Conservation (phyloP, 2,888 invertebrate genomes). For the Dusona sp. region DNA sequence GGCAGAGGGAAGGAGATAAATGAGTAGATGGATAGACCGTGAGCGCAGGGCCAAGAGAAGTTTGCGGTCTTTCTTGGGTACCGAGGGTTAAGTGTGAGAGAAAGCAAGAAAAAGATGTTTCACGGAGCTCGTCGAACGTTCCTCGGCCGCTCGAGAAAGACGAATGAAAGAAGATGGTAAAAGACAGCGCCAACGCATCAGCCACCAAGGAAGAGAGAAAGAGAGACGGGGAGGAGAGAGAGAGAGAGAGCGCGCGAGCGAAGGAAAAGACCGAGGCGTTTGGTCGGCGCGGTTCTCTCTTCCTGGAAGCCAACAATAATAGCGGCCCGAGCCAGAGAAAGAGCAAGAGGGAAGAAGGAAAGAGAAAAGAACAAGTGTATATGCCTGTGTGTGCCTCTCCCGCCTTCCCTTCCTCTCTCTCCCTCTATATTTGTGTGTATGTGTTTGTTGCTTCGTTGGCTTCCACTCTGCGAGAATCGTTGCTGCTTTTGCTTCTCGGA, state of each 20-base stretch:
- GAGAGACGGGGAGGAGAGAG: neutral
- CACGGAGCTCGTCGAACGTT: constrained; percentile 21
- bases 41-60: constrained; percentile 31
- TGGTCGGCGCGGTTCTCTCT: constrained; percentile 76
- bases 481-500: constrained; percentile 79
- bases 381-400: constrained; percentile 1
- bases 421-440: neutral
- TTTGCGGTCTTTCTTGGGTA: constrained; percentile 13
- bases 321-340: constrained; percentile 73
- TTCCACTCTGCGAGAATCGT: constrained; percentile 72
- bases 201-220: constrained; percentile 28
- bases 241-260: constrained; percentile 70
- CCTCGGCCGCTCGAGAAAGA: constrained; percentile 44
- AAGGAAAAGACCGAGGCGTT: constrained; percentile 77
- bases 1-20: constrained; percentile 28
- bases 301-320: constrained; percentile 81
- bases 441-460: constrained; percentile 64
- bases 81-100: constrained; percentile 12
- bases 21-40: constrained; percentile 50
- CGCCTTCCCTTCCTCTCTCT: neutral
- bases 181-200: constrained; percentile 14
- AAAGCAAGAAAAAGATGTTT: constrained; percentile 52
- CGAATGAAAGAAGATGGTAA: constrained; percentile 41
- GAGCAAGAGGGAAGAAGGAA: constrained; percentile 62
- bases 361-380: constrained; percentile 51